Evolutionary conservation across 37 sponge, comb jelly and placozoan genomes (phyloP), one percentile per base, ranked within the genome.

Genomic region (Oscarella lobularis): DNA sequence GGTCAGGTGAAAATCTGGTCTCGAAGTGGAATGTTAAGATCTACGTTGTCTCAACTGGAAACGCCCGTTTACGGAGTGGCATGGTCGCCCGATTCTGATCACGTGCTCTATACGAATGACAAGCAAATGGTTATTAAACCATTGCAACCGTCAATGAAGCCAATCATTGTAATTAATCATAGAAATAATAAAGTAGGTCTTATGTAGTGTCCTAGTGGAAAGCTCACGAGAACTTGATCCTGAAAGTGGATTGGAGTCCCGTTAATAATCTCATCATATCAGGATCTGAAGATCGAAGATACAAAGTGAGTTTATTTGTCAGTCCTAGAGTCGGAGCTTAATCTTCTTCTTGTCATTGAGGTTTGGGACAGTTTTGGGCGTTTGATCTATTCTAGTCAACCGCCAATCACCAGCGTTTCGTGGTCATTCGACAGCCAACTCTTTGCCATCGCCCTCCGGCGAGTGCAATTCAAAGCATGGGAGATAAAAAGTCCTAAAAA

Each of bases 301-400:
- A 92, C 79, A 96, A 92, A 84, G 96, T 89, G 31, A 36, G 74
- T 79, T 27, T 20, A 48, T 9, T 48, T 27, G 20, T 48, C n/a
- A n/a, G n/a, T n/a, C n/a, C n/a, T n/a, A n/a, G n/a, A n/a, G n/a
- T n/a, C n/a, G n/a, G n/a, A n/a, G n/a, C n/a, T n/a, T n/a, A n/a
- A n/a, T n/a, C n/a, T 31, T 41, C 20, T 30, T 73, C 32, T 2
- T 77, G 6, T 71, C 14, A 39, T n/a, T n/a, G n/a, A 92, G 93
- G 87, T 96, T 31, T 96, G 97, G 97, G 97, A 96, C 73, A 79
- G 84, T 66, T 96, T 82, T 77, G 97, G 97, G 14, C 86, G 93
- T 0, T 72, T 40, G 38, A 35, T 95, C 41, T 88, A 79, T 75
- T 71, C 78, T 35, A 87, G 89, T 31, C 78, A 77, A 5, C 88